Evolutionary conservation across 2,888 invertebrate genomes (phyloP), one percentile per base, ranked within the genome.

Genomic region (Apamea sordens): DNA sequence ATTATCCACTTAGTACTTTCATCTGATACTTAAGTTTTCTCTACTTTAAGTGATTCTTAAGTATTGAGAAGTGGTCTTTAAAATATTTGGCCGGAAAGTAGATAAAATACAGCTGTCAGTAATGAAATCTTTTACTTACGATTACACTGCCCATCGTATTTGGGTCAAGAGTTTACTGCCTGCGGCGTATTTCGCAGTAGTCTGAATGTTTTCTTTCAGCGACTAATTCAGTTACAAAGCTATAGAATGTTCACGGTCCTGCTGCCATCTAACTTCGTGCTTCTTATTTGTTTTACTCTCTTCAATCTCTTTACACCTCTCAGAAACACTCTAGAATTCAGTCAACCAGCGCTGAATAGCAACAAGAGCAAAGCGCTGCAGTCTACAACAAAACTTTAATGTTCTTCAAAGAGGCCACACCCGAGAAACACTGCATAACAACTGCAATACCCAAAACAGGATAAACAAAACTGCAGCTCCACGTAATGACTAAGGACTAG

Each of bases 1-100:
- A 73, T 73, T 77, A 86, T 77, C 44, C 74, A 77, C 71, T 74
- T 84, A 70, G 44, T 73, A 77, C 73, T 80, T 80, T 84, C 84
- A 77, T 83, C 76, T 77, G 41, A n/a, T 56, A 73, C 79, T 86
- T 67, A 73, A 56, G 56, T 70, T 77, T 67, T 44, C 32, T 32
- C 70, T 21, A 41, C 41, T 59, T 41, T 32, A 41, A 74, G 71
- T 72, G 59, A 36, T 77, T 63, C 65, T 56, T 59, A 73, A 72
- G 36, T 72, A 63, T 73, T 64, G 61, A 28, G 44, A 47, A 69
- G 28, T 65, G 13, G 10, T 71, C 15, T 67, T 36, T 32, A 67
- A 79, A 64, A 36, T 68, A 47, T 69, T 41, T 41, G 1, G 41
- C n/a, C n/a, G 32, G 21, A 44, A 71, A 84, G 32, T 50, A 68